phyloP scores from a whole-genome alignment of 1,140 invertebrate genomes.

The Musca vetustissima region DNA sequence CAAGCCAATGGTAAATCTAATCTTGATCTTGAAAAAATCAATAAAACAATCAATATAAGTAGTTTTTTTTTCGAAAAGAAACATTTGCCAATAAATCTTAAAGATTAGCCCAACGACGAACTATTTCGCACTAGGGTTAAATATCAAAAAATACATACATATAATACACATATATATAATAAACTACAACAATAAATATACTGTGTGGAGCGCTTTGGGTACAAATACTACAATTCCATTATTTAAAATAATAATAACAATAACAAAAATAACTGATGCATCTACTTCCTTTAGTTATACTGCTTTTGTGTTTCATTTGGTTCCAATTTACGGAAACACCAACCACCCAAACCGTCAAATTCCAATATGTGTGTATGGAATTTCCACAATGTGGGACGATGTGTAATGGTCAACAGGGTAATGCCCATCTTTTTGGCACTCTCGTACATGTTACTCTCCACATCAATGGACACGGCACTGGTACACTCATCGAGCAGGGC shows the following conservation, averaged over 20 bases:
- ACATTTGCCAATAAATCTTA: too few species aligned
- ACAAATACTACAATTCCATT: constrained; percentile 28
- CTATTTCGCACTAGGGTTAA: too few species aligned
- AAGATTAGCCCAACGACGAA: too few species aligned
- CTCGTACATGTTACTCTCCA: constrained; percentile 94
- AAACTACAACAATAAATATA: too few species aligned
- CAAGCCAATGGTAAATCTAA: too few species aligned
- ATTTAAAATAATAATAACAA: constrained; percentile 12
- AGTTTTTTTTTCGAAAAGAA: too few species aligned
- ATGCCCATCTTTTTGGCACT: constrained; percentile 86
- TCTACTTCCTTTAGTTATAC: neutral
- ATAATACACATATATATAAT: too few species aligned
- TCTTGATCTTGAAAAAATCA: too few species aligned
- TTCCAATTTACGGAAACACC: constrained; percentile 59
- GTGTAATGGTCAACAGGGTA: constrained; percentile 92
- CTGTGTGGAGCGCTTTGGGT: too few species aligned
- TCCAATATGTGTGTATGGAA: constrained; percentile 92
- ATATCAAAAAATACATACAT: too few species aligned
- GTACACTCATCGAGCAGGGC: constrained; percentile 96
- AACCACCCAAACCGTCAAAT: constrained; percentile 92
- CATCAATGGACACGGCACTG: constrained; percentile 95
- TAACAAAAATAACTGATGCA: too few species aligned
- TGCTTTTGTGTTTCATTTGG: constrained; percentile 38
- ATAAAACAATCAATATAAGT: too few species aligned
- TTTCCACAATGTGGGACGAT: constrained; percentile 89